phyloP scores from a whole-genome alignment of 2,113 vertebrate genomes.

The Acrocephalus kingi region DNA sequence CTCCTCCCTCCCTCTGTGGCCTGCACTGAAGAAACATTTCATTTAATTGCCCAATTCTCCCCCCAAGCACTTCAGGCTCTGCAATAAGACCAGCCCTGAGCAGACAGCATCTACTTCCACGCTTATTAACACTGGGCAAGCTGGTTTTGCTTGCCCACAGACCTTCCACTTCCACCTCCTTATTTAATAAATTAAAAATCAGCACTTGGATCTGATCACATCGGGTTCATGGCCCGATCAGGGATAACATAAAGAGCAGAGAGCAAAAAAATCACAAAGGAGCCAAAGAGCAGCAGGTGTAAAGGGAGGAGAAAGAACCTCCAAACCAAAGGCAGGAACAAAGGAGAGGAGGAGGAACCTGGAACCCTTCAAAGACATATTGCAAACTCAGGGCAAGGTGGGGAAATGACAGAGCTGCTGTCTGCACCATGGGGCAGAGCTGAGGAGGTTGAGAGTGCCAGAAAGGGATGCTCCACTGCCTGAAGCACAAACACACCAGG shows the following conservation, averaged over 20 bases:
- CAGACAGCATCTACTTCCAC: not conserved
- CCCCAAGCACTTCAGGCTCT: conserved; percentile 3
- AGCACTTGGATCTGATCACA: not conserved
- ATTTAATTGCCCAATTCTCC: conserved; percentile 24
- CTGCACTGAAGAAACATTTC: not conserved
- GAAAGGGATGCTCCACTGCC: not conserved
- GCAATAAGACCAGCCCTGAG: not conserved
- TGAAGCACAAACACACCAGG: not conserved
- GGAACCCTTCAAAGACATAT: not conserved
- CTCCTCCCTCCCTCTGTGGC: conserved; percentile 1
- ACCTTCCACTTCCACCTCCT: conserved; percentile 4
- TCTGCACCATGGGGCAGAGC: not conserved
- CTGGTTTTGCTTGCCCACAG: not conserved
- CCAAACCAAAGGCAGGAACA: not conserved
- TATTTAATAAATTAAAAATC: not conserved
- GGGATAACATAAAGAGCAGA: not conserved
- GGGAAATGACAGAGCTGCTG: not conserved
- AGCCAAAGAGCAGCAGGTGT: not conserved
- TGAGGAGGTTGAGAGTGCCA: not conserved
- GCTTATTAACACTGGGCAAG: conserved; percentile 20
- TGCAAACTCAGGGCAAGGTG: not conserved
- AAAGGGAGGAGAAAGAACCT: not conserved
- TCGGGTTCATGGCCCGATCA: not conserved
- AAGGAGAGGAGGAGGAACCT: not conserved
- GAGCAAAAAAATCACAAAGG: not conserved